Base-by-base conservation (phyloP, 2,888 invertebrate genomes). In the Scotopteryx bipunctaria region DNA sequence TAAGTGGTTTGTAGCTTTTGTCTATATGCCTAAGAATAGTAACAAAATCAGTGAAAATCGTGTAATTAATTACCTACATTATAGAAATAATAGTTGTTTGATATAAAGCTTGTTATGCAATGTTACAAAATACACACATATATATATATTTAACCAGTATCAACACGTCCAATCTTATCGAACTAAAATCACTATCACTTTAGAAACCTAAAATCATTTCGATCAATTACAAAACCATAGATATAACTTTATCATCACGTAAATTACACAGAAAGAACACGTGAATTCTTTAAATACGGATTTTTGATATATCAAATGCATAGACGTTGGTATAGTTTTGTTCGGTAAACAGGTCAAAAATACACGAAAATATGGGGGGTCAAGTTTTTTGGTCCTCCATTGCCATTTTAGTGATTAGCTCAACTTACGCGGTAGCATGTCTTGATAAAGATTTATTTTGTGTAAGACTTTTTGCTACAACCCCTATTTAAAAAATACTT, bases 331-430 rank as follows among this genome's bases (percentile, higher is more conserved):
- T 46, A 50, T 45, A 44, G 51, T 21, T 37, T 53, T 52, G 43
- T 33, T 41, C 19, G n/a, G 49, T 33, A 43, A 38, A 44, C 44
- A 40, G 36, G 31, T 35, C 41, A 8, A 31, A 23, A 43, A 15
- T 13, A 33, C 27, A 8, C 36, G 36, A 46, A 37, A 75, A 64
- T 50, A 86, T 86, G 86, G 81, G 79, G 80, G 81, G 78, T 66
- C 78, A 67, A 36, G 3, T 80, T 2, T 69, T 86, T 71, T 88
- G 84, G 87, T 80, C 83, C 76, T 83, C 81, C 70, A 66, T 89
- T 33, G 74, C 73, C 8, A 25, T 87, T 2, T 6, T 86, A 0
- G 36, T 87, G 8, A 35, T 87, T 2, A 66, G 80, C 0, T 66
- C 79, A 0, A 65, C 64, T 46, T 77, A 70, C 47, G 73, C 77